Conservation (phyloP, 2,113 vertebrate genomes). For the Oncorhynchus keta region DNA sequence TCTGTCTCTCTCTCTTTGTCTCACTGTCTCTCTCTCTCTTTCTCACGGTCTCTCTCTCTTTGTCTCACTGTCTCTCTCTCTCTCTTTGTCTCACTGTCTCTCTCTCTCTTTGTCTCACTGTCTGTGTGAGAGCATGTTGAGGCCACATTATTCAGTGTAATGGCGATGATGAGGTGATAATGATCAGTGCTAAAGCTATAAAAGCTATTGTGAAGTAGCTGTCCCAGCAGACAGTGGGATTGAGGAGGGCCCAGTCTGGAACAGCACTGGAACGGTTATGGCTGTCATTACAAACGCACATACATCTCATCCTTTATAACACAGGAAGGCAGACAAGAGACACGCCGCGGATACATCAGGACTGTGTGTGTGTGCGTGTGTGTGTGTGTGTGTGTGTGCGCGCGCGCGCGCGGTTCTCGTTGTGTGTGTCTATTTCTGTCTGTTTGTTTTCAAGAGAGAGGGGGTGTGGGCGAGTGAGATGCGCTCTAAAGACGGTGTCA, state of each 20-base stretch:
- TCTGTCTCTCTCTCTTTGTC: too few species aligned
- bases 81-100: too few species aligned
- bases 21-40: too few species aligned
- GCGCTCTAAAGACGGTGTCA: constrained; percentile 70
- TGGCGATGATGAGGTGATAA: too few species aligned
- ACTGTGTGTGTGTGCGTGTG: constrained; percentile 3
- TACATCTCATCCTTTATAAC: constrained; percentile 60
- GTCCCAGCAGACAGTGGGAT: constrained; percentile 27
- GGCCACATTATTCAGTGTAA: too few species aligned
- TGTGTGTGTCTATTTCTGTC: constrained; percentile 23
- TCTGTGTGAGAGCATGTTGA: too few species aligned
- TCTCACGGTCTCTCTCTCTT: too few species aligned
- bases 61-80: too few species aligned
- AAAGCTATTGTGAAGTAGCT: constrained; percentile 7
- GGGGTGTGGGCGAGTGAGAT: constrained; percentile 31
- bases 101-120: too few species aligned
- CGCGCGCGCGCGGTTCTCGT: not conserved
- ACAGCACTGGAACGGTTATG: constrained; percentile 49
- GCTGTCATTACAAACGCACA: constrained; percentile 54
- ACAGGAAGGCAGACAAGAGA: constrained; percentile 50
- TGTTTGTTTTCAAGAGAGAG: constrained; percentile 23
- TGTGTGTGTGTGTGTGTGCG: not conserved
- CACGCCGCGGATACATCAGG: constrained; percentile 23
- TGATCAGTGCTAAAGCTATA: too few species aligned
- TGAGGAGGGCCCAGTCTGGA: too few species aligned